Percentiles rank a stretch among this genome's conserved stretches.
These are phyloP conservation scores for Acleris holmiana DNA, from an alignment of 2,888 invertebrate genomes.

Conservation along the genomic window DNA sequence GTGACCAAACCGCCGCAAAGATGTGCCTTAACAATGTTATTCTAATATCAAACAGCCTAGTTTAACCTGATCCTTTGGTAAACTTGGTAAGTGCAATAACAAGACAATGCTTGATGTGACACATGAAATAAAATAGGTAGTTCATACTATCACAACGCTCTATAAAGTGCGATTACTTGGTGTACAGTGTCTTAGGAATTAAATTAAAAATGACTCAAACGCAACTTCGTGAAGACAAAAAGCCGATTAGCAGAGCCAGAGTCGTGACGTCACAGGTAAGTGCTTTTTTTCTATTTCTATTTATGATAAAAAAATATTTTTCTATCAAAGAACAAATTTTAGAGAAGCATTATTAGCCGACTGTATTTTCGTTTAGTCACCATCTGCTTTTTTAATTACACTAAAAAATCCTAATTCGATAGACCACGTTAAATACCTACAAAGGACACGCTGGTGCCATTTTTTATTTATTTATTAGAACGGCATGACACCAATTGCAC, in stretches of 20 bases:
- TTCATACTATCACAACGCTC: background rate
- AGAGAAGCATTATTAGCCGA: no score
- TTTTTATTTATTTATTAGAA: no score
- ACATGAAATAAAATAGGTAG: constrained; percentile 14
- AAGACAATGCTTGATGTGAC: constrained; percentile 12
- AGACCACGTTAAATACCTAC: no score
- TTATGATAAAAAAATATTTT: no score
- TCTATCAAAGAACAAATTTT: no score
- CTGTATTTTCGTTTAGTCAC: no score
- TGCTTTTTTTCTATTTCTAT: no score
- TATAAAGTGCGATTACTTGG: constrained; percentile 10
- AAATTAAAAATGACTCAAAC: constrained; percentile 39
- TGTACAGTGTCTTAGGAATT: constrained; percentile 17
- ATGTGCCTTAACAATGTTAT: constrained; percentile 31
- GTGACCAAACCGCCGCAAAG: background rate
- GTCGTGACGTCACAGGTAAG: constrained; percentile 58
- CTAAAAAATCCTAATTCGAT: no score
- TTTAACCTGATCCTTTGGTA: constrained; percentile 23
- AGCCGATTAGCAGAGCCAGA: constrained; percentile 47
- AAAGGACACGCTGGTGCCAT: no score
- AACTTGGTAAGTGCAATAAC: constrained; percentile 29
- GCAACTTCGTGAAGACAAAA: constrained; percentile 39
- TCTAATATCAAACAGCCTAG: constrained; percentile 25
- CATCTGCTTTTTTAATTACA: no score
- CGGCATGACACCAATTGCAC: no score